phyloP scores from a whole-genome alignment of 2,797 vertebrate genomes.

The Salarias fasciatus region DNA sequence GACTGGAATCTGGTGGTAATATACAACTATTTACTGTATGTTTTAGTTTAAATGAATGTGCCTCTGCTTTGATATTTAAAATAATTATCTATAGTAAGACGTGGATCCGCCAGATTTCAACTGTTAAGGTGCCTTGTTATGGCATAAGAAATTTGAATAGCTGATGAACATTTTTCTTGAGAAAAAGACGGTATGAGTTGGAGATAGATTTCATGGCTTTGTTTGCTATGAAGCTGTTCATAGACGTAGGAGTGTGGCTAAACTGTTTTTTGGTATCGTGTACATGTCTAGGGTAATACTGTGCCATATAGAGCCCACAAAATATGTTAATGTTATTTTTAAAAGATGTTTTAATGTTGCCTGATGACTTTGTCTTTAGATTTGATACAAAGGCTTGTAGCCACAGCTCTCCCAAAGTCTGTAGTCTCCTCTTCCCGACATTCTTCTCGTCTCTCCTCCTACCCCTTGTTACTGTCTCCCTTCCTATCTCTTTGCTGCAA shows the following conservation, averaged over 20 bases:
- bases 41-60: slow-evolving; percentile 83
- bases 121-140: slow-evolving; percentile 80
- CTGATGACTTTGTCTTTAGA: slow-evolving; percentile 86
- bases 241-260: slow-evolving; percentile 85
- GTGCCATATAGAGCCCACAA: slow-evolving; percentile 85
- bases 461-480: slow-evolving; percentile 61
- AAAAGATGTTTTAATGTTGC: slow-evolving; percentile 86
- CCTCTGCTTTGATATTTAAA: slow-evolving; percentile 84
- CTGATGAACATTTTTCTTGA: slow-evolving; percentile 59
- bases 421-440: slow-evolving; percentile 76
- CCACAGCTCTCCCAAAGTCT: slow-evolving; percentile 84
- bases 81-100: slow-evolving; percentile 75
- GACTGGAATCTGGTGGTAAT: slow-evolving; percentile 81
- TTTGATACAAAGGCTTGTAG: slow-evolving; percentile 86
- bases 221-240: slow-evolving; percentile 81
- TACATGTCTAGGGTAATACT: slow-evolving; percentile 84
- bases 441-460: slow-evolving; percentile 64
- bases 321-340: slow-evolving; percentile 85
- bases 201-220: slow-evolving; percentile 78
- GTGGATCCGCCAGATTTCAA: slow-evolving; percentile 79
- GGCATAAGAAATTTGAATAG: slow-evolving; percentile 80
- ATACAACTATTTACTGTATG: slow-evolving; percentile 81
- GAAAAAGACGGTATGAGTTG: slow-evolving; percentile 49
- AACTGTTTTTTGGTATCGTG: slow-evolving; percentile 83
- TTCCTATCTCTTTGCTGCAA: slow-evolving; percentile 86